Evolutionary conservation across 2,888 invertebrate genomes (phyloP), one percentile per base, ranked within the genome.

Genomic region (Spialia ferax): DNA sequence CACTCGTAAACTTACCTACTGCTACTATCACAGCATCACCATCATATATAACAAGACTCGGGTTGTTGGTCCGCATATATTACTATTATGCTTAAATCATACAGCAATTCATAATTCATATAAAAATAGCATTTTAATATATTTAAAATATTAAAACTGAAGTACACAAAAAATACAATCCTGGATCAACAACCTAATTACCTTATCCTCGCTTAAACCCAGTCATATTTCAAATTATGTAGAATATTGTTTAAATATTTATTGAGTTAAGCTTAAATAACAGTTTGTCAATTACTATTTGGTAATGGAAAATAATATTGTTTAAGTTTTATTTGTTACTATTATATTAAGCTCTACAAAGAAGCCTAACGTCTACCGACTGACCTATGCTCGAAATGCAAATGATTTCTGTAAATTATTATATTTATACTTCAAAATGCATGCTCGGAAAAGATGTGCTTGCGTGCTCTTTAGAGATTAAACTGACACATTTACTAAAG

Each of bases 131-230:
- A 8, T 50, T 50, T 50, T 61, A n/a, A n/a, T n/a, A n/a, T n/a
- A n/a, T n/a, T n/a, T n/a, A n/a, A n/a, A n/a, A n/a, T n/a, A n/a
- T n/a, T n/a, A n/a, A n/a, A n/a, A n/a, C 20, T 23, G 1, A 15
- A 29, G 10, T n/a, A 5, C 10, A 29, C 48, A 61, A 32, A 32
- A 26, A 32, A 7, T 22, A 15, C 20, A 5, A 11, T 3, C 23
- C 10, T 32, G 11, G 20, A 50, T 50, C 63, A 54, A 42, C 42
- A 23, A 50, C 38, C 63, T 20, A n/a, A 42, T 54, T 15, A 8
- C 45, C 45, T 11, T 11, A 18, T 55, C 63, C 55, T 20, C 63
- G 42, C 63, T 42, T 20, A 23, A 55, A 63, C 63, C 63, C 63
- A 63, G 20, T 45, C 63, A 55, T 55, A 45, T 55, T 63, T 63